phyloP scores from a whole-genome alignment of 2,113 vertebrate species.

The Mus spicilegus region DNA sequence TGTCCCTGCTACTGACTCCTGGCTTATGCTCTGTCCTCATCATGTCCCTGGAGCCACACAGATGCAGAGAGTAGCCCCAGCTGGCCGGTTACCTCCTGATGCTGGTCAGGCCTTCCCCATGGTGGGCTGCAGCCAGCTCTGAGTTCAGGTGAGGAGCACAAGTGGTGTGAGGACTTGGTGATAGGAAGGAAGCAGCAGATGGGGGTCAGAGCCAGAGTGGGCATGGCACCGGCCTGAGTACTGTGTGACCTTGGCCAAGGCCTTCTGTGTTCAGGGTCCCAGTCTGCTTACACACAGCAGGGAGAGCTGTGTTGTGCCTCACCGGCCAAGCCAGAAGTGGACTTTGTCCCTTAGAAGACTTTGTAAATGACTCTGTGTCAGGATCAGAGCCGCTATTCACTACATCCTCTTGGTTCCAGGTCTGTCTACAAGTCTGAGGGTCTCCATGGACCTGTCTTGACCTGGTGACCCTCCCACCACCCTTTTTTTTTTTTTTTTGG shows the following conservation, averaged over 20 bases:
- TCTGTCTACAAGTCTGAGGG: background rate
- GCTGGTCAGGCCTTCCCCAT: background rate
- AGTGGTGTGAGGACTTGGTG: background rate
- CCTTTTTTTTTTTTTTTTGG: background rate
- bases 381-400: too few species aligned
- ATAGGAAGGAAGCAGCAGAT: background rate
- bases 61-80: background rate
- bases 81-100: background rate
- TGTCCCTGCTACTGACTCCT: background rate
- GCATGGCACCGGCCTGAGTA: background rate
- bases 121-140: background rate
- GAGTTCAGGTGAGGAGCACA: background rate
- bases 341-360: background rate
- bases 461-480: background rate
- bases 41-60: background rate
- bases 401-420: background rate
- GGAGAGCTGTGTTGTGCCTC: background rate
- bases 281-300: background rate
- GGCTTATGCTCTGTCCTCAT: background rate
- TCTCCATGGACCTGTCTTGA: background rate
- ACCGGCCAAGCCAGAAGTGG: background rate
- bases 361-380: background rate
- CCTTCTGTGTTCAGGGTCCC: background rate
- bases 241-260: background rate
- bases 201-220: background rate